phyloP scores from a whole-genome alignment of 1,140 invertebrate species.

The Diachasmimorpha longicaudata region DNA sequence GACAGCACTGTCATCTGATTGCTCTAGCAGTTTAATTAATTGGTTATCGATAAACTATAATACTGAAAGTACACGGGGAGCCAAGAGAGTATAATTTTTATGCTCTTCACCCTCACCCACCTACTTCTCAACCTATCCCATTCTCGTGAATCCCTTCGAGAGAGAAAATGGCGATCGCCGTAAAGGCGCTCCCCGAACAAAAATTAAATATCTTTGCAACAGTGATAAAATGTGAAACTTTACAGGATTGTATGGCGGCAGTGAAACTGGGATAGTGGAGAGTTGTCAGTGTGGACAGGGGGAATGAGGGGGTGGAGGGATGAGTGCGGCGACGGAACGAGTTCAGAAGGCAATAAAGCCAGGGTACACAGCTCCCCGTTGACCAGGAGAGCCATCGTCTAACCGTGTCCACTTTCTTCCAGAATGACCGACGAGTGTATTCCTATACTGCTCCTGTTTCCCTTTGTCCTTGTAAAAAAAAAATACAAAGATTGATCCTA shows the following conservation, averaged over 20 bases:
- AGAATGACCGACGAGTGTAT: background rate
- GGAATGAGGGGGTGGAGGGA: too few relatives aligned
- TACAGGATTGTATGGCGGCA: slow-evolving; percentile 36
- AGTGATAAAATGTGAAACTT: slow-evolving; percentile 53
- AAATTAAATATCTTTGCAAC: slow-evolving; percentile 55
- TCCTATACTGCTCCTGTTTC: background rate
- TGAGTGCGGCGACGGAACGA: slow-evolving; percentile 4
- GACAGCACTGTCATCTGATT: background rate
- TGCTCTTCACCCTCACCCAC: background rate
- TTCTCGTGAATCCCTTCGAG: background rate
- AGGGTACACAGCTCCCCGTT: slow-evolving; percentile 23
- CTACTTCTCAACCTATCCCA: background rate
- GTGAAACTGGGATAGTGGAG: slow-evolving; percentile 7
- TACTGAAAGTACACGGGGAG: background rate
- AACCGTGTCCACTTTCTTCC: slow-evolving; percentile 8
- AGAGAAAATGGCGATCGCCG: slow-evolving; percentile 34
- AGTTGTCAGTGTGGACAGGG: background rate
- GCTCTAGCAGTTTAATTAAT: background rate
- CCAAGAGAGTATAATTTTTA: slow-evolving; percentile 1
- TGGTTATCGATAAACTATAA: background rate
- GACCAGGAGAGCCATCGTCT: slow-evolving; percentile 22
- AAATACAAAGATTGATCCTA: background rate
- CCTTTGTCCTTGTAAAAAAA: background rate
- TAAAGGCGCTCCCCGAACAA: slow-evolving; percentile 44
- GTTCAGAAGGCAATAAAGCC: slow-evolving; percentile 32